Base-by-base conservation (phyloP, 2,797 vertebrate genomes). In the Pithecia hirsuta region DNA sequence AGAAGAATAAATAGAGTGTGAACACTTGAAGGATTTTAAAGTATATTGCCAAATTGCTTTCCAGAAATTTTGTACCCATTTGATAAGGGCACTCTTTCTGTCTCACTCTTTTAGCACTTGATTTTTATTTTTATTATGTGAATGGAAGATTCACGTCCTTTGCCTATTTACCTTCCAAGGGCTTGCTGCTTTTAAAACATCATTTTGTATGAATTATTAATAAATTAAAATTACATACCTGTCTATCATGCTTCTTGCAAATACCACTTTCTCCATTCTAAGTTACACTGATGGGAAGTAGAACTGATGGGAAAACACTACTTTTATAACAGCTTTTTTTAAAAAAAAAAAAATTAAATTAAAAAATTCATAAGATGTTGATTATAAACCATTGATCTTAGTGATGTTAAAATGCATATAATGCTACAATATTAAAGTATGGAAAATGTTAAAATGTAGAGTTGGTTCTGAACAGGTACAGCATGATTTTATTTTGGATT, bases 271-370 rank as follows among this genome's bases (percentile, higher is more conserved):
- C 57, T 91, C 88, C 33, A 85, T 92, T 89, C 70, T 93, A 52
- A 80, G 70, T 93, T 97, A 55, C 75, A 74, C 7, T 41, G 44
- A 80, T 92, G 44, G n/a, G 67, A 96, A 80, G 70, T 91, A 95
- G 67, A 75, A 74, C 7, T 36, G n/a, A 76, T 93, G n/a, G 39
- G 67, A 96, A 67, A 67, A n/a, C 15, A 90, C 90, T 90, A 96
- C 41, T 94, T 95, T 94, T 96, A 94, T 93, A 94, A 84, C 17
- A 95, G 39, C 64, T 83, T 97, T 96, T 88, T 72, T 67, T 7
- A 36, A 36, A 36, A 13, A 13, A 92, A 86, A 83, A 70, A 48
- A 26, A 81, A 24, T 33, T 55, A 55, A 55, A 22, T 55, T 55
- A 9, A 55, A 55, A 55, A 55, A 94, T 57, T 91, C 57, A 78